Conservation (phyloP, 2,888 invertebrate genomes). For the Agapostemon virescens region DNA sequence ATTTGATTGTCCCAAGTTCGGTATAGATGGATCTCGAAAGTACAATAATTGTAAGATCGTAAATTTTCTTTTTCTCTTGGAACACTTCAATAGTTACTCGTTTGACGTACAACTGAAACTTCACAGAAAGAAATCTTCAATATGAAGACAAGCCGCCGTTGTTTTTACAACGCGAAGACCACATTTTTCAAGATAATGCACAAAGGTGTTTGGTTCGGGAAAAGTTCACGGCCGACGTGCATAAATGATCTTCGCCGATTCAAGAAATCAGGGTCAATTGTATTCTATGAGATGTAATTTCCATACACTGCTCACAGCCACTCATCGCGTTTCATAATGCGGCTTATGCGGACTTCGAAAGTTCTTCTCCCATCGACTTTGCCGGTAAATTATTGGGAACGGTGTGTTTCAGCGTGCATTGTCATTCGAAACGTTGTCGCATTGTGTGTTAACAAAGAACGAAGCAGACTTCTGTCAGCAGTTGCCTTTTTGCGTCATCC, state of each 20-base stretch:
- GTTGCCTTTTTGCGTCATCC: conserved; percentile 7
- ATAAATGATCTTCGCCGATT: conserved; percentile 21
- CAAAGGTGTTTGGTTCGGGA: conserved; percentile 5
- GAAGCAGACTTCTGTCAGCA: conserved; percentile 20
- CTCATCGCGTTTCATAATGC: conserved; percentile 31
- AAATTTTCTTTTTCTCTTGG: neutral
- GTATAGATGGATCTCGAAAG: neutral
- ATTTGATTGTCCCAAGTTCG: neutral
- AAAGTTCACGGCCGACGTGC: conserved; percentile 35
- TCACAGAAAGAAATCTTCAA: neutral
- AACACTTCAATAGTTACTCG: neutral
- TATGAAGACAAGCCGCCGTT: neutral
- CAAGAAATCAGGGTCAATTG: conserved; percentile 42
- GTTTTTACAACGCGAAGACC: neutral
- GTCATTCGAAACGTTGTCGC: conserved; percentile 18
- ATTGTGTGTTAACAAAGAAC: conserved; percentile 18
- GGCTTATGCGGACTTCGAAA: conserved; percentile 27
- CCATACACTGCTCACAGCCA: conserved; percentile 13
- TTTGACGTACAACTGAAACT: neutral
- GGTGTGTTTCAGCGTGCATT: neutral
- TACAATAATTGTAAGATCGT: neutral
- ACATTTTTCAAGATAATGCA: neutral
- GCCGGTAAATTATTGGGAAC: conserved; percentile 18
- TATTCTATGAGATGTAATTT: conserved; percentile 45
- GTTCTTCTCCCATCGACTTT: conserved; percentile 4